A percentile compares a stretch with the other conserved stretches of the same genome.
phyloP scores from a whole-genome alignment of 2,888 invertebrate species.

The Coelinius sp. region DNA sequence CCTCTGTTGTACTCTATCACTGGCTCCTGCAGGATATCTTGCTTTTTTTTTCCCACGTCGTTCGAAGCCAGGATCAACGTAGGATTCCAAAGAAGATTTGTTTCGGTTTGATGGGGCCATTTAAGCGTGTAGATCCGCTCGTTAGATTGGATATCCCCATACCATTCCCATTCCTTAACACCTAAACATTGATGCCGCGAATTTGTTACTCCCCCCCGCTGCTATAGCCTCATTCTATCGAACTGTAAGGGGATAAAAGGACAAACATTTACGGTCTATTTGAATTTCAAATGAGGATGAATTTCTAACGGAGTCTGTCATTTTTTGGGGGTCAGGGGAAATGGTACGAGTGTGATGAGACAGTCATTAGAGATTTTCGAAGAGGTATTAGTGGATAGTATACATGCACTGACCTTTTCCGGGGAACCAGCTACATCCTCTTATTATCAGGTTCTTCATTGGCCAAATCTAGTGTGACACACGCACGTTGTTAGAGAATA shows the following conservation, averaged over 20 bases:
- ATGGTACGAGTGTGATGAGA: background rate
- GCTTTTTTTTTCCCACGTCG: constrained; percentile 6
- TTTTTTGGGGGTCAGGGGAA: background rate
- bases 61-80: constrained; percentile 30
- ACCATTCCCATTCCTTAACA: constrained; percentile 11
- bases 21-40: background rate
- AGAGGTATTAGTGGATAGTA: background rate
- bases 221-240: background rate
- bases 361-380: background rate
- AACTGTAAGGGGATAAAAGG: background rate
- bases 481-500: constrained; percentile 67
- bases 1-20: constrained; percentile 4
- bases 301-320: background rate
- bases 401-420: constrained; percentile 2
- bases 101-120: constrained; percentile 66
- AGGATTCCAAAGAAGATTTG: constrained; percentile 64
- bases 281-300: background rate
- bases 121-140: constrained; percentile 66
- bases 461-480: constrained; percentile 68
- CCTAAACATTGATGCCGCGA: constrained; percentile 24
- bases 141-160: constrained; percentile 61
- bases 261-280: background rate
- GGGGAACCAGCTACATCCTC: constrained; percentile 51
- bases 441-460: constrained; percentile 58
- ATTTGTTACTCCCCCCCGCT: constrained; percentile 19